phyloP scores from a whole-genome alignment of 2,888 invertebrate genomes.

The Drosophila borborema region DNA sequence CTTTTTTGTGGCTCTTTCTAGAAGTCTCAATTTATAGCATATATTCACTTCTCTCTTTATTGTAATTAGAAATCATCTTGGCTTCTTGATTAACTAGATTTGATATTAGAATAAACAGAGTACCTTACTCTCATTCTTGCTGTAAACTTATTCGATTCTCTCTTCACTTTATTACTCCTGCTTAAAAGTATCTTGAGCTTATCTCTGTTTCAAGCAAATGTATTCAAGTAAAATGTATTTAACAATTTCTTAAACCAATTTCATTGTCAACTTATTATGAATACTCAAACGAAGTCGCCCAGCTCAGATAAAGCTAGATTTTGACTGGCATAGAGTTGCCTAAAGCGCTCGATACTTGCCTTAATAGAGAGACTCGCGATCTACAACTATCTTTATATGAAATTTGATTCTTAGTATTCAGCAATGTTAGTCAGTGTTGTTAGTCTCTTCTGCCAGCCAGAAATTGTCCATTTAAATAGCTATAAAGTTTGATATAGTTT shows the following conservation, averaged over 20 bases:
- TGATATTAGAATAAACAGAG: background rate
- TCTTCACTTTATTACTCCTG: background rate
- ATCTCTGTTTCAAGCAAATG: background rate
- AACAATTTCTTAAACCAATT: too few species aligned
- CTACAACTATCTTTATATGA: too few species aligned
- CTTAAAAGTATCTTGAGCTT: background rate
- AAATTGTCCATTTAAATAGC: background rate
- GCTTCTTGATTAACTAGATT: background rate
- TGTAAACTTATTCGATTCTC: background rate
- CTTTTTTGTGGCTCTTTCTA: background rate
- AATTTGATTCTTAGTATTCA: slow-evolving; percentile 1
- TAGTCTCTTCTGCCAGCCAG: background rate
- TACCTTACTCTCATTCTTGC: background rate
- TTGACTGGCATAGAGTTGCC: background rate
- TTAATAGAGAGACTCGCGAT: background rate
- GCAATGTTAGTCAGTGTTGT: background rate
- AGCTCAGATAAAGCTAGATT: too few species aligned
- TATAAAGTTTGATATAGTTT: slow-evolving; percentile 21
- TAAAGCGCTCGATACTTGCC: background rate
- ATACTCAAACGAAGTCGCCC: too few species aligned
- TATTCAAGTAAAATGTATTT: background rate
- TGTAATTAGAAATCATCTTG: background rate
- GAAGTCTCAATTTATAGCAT: background rate
- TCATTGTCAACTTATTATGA: too few species aligned
- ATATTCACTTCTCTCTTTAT: background rate